phyloP scores from a whole-genome alignment of 2,888 invertebrate species.

The Blomia tropicalis region DNA sequence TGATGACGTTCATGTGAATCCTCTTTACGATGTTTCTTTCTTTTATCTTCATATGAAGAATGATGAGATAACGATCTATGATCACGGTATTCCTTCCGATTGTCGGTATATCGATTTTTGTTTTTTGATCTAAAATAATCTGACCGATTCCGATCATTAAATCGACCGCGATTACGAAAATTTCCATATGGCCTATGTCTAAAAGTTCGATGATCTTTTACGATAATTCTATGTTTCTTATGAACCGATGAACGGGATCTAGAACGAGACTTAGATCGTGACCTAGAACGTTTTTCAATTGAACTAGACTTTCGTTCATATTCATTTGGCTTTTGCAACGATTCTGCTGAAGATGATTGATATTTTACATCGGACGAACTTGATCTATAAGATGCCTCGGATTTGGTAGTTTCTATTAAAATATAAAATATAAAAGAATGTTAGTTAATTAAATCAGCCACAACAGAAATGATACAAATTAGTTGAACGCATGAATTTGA shows the following conservation, averaged over 20 bases:
- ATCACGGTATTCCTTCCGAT: not conserved
- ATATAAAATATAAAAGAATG: not conserved
- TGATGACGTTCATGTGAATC: not conserved
- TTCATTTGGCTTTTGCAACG: not conserved
- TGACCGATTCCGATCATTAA: not conserved
- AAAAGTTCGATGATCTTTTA: conserved; percentile 12
- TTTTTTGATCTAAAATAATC: not conserved
- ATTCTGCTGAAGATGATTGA: conserved; percentile 7
- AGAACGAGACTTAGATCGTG: conserved; percentile 3
- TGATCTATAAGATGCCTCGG: not conserved
- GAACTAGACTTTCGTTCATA: not conserved
- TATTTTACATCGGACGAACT: conserved; percentile 3
- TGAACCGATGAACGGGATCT: not conserved
- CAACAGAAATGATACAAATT: not conserved
- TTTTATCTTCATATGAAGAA: not conserved
- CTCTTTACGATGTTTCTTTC: not conserved
- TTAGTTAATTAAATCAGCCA: not conserved
- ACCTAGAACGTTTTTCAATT: not conserved
- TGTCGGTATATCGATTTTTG: not conserved
- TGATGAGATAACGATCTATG: not conserved
- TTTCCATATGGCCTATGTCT: conserved; percentile 11
- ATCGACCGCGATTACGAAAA: not conserved
- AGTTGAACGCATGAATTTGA: not conserved
- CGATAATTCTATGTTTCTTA: not conserved
- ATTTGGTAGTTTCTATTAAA: not conserved